A percentile compares a stretch with the other conserved stretches of the same genome.
These are phyloP conservation scores for Syngnathus rostellatus DNA, from an alignment of 2,797 vertebrate species.

Conservation along the genomic window DNA sequence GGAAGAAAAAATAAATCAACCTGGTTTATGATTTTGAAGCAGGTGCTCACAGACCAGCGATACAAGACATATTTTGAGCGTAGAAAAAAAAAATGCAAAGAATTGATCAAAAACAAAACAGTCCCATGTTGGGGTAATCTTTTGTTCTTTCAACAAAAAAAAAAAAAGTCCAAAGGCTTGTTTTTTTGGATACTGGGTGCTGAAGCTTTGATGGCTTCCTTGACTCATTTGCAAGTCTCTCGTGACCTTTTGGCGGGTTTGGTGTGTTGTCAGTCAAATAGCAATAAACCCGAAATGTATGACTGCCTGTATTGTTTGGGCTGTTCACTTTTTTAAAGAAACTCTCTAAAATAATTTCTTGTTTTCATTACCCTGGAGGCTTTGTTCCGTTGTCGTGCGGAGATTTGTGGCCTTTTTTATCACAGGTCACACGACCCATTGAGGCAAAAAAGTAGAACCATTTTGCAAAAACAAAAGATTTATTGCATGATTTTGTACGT, in stretches of 20 bases:
- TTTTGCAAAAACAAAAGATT: conserved; percentile 65
- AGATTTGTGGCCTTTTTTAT: no score
- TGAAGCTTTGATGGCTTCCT: neutral
- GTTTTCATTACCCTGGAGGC: neutral
- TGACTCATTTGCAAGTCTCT: neutral
- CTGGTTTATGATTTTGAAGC: no score
- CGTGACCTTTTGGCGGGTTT: neutral
- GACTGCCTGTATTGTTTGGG: neutral
- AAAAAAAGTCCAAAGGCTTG: no score
- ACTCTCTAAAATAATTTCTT: neutral
- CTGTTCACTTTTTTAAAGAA: neutral
- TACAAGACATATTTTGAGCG: neutral
- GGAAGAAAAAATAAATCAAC: neutral
- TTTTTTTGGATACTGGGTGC: neutral
- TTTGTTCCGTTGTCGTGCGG: neutral
- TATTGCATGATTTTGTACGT: conserved; percentile 95
- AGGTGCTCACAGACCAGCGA: no score
- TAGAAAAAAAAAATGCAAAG: neutral
- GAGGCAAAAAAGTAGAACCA: neutral
- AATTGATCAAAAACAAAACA: neutral
- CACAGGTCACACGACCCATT: no score
- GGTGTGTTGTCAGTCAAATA: neutral
- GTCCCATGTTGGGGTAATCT: neutral
- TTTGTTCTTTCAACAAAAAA: neutral
- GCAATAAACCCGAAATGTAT: neutral